These are phyloP conservation scores for Nomada fucata DNA, from an alignment of 2,888 invertebrate species.

Conservation along the genomic window DNA sequence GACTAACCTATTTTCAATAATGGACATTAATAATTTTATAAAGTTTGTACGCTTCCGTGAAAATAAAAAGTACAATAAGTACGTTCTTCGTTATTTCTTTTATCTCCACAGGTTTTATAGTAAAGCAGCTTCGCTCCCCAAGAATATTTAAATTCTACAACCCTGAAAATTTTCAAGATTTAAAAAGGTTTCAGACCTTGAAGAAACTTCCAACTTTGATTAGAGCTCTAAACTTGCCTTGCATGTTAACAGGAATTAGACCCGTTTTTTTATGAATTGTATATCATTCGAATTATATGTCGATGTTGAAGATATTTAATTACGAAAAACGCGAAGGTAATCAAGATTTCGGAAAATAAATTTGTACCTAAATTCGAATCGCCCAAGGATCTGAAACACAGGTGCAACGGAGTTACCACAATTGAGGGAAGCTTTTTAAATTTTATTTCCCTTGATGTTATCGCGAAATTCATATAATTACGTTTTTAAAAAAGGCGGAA, in stretches of 20 bases:
- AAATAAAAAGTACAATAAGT: neutral
- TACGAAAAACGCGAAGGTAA: too few species aligned
- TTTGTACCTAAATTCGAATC: too few species aligned
- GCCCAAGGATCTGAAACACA: too few species aligned
- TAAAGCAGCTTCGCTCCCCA: neutral
- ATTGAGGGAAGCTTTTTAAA: neutral
- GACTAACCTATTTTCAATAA: neutral
- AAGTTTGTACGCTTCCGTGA: neutral
- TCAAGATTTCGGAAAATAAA: too few species aligned
- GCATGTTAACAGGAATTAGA: too few species aligned
- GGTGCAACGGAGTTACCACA: too few species aligned
- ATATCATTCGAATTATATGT: neutral
- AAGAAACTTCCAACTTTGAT: neutral
- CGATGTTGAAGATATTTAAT: too few species aligned
- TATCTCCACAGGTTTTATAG: neutral
- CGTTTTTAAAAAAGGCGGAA: neutral
- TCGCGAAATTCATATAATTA: neutral
- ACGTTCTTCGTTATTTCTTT: neutral
- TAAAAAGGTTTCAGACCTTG: neutral
- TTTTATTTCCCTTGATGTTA: neutral
- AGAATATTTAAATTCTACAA: conserved; percentile 4
- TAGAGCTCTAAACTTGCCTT: neutral
- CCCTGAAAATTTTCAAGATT: conserved; percentile 1
- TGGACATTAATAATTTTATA: too few species aligned
- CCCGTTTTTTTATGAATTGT: neutral